Evolutionary conservation across 2,888 invertebrate genomes (phyloP).

Genomic region (Xestia ashworthii): DNA sequence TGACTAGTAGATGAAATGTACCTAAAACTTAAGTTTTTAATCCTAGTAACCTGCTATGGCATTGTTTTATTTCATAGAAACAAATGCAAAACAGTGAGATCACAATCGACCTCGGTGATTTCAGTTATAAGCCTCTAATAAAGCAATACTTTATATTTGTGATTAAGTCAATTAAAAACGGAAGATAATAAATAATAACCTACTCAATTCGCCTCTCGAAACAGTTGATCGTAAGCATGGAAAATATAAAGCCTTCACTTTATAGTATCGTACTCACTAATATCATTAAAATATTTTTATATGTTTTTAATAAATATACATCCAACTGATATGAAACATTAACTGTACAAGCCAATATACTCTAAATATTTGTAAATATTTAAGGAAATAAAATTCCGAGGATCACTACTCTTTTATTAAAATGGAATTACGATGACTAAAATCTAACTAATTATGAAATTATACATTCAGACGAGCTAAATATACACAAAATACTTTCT

Average conservation of each 20-base stretch:
- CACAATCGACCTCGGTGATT: conserved; percentile 37
- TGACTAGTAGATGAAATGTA: conserved; percentile 85
- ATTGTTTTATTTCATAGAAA: conserved; percentile 51
- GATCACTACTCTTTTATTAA: conserved; percentile 34
- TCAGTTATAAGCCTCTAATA: conserved; percentile 50
- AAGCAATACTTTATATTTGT: conserved; percentile 40
- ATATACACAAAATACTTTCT: conserved; percentile 26
- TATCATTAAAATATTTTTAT: conserved; percentile 5
- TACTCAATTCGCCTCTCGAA: conserved; percentile 29
- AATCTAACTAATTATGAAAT: conserved; percentile 24
- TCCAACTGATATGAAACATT: conserved; percentile 58
- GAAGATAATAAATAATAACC: conserved; percentile 28
- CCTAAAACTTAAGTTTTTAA: conserved; percentile 73
- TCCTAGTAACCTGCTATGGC: conserved; percentile 54
- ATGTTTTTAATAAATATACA: conserved; percentile 32
- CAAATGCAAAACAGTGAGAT: conserved; percentile 58
- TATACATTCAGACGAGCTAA: conserved; percentile 44
- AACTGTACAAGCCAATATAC: conserved; percentile 37
- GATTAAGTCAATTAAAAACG: conserved; percentile 15
- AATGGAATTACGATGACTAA: conserved; percentile 39
- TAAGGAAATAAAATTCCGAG: conserved; percentile 28
- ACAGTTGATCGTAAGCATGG: conserved; percentile 34
- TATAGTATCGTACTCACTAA: conserved; percentile 28
- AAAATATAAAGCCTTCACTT: conserved; percentile 36
- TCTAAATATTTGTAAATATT: conserved; percentile 6